Percentiles rank a stretch among this genome's conserved stretches.
Evolutionary conservation across 2,113 vertebrate species (phyloP).

Genomic region (Scophthalmus maximus): DNA sequence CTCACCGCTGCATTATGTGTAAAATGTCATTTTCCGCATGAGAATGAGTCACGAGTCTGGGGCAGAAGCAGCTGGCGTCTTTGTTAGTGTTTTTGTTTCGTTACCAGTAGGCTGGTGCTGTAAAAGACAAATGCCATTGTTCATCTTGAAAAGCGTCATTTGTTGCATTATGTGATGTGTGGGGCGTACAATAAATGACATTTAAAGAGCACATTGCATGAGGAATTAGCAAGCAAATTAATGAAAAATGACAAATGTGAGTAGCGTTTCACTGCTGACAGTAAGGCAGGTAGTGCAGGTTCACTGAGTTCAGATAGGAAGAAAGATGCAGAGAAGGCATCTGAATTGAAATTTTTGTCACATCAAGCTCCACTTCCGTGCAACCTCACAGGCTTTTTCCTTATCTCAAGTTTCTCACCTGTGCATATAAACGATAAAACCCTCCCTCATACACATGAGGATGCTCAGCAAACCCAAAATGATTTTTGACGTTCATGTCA

Average conservation of each 20-base stretch:
- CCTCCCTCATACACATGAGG: neutral
- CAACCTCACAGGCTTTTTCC: neutral
- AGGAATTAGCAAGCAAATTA: neutral
- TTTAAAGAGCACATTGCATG: constrained; percentile 5
- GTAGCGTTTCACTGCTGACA: neutral
- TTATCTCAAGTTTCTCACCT: constrained; percentile 5
- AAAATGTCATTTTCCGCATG: constrained; percentile 49
- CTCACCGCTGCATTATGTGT: constrained; percentile 32
- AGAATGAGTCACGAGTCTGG: constrained; percentile 23
- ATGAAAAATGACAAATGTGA: neutral
- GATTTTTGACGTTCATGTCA: constrained; percentile 15
- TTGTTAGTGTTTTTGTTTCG: constrained; percentile 35
- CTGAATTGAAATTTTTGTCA: constrained; percentile 14
- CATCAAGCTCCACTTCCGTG: neutral
- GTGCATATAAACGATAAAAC: neutral
- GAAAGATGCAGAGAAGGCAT: neutral
- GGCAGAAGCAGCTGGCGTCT: constrained; percentile 22
- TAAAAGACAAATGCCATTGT: constrained; percentile 47
- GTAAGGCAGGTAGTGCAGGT: constrained; percentile 11
- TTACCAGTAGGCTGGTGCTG: neutral
- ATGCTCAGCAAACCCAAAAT: neutral
- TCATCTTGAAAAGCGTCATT: constrained; percentile 29
- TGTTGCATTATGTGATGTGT: constrained; percentile 25
- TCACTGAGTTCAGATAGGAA: constrained; percentile 32
- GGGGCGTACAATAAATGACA: constrained; percentile 29